phyloP scores from a whole-genome alignment of 1,140 invertebrate species.

The Leptopilina clavipes region DNA sequence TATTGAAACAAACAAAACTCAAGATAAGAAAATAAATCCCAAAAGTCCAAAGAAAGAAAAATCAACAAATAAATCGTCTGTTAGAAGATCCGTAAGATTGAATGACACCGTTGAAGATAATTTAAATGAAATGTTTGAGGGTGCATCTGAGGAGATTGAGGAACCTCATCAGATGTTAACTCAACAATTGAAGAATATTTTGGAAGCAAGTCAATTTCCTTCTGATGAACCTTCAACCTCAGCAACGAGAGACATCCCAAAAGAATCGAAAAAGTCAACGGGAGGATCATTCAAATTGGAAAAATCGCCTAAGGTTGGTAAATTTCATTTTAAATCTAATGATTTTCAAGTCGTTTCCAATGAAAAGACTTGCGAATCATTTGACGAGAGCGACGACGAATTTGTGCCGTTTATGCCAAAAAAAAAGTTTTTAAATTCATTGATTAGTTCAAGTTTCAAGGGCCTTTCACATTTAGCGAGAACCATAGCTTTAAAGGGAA shows the following conservation, averaged over 20 bases:
- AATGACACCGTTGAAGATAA: slow-evolving; percentile 38
- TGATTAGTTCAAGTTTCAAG: not conserved
- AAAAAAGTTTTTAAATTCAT: not conserved
- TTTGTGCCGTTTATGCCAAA: slow-evolving; percentile 10
- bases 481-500: not conserved
- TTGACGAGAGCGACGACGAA: slow-evolving; percentile 15
- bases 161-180: slow-evolving; percentile 42
- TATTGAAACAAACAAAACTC: not conserved
- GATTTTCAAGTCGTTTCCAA: slow-evolving; percentile 23
- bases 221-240: not conserved
- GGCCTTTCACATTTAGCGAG: not conserved
- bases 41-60: slow-evolving; percentile 1
- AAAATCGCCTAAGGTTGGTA: slow-evolving; percentile 20
- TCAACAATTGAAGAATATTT: slow-evolving; percentile 37
- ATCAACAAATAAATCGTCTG: not conserved
- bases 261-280: too few relatives aligned
- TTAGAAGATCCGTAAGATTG: not conserved
- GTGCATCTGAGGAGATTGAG: not conserved
- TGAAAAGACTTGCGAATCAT: not conserved
- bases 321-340: slow-evolving; percentile 26
- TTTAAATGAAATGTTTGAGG: slow-evolving; percentile 39
- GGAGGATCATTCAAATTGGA: not conserved
- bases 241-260: not conserved
- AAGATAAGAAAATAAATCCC: not conserved
- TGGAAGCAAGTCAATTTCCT: slow-evolving; percentile 9